Percentiles rank a stretch among this genome's conserved stretches.
phyloP scores from a whole-genome alignment of 2,888 invertebrate species.

The Patella caerulea region DNA sequence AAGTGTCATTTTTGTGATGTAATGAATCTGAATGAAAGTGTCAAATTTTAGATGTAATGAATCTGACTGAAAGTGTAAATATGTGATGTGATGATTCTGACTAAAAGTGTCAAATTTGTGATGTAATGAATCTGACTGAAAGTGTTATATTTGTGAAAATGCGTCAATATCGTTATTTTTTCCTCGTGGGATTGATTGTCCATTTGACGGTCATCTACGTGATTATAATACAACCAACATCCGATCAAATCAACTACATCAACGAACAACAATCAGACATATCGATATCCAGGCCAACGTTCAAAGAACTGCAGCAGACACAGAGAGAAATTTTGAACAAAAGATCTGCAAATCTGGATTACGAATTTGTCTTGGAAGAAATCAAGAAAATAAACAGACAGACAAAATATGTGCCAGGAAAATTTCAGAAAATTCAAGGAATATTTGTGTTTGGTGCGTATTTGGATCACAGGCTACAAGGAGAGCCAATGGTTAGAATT shows the following conservation, averaged over 20 bases:
- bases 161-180: background rate
- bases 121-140: too few relatives aligned
- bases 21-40: too few relatives aligned
- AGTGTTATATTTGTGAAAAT: background rate
- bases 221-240: background rate
- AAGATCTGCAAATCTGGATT: background rate
- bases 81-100: too few relatives aligned
- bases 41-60: too few relatives aligned
- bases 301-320: background rate
- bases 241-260: background rate
- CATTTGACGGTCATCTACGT: background rate
- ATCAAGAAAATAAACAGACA: background rate
- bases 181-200: background rate
- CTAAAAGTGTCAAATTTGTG: too few relatives aligned
- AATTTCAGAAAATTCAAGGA: conserved; percentile 23
- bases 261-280: background rate
- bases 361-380: background rate
- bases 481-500: conserved; percentile 40
- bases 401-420: background rate
- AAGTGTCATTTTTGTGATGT: too few relatives aligned
- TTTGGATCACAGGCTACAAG: conserved; percentile 49
- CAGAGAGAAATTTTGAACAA: background rate
- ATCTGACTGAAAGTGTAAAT: too few relatives aligned
- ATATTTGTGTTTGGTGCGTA: conserved; percentile 53
- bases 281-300: background rate